These are phyloP conservation scores for Drosophila pseudoobscura DNA, from an alignment of 1,140 invertebrate species.

Conservation along the genomic window DNA sequence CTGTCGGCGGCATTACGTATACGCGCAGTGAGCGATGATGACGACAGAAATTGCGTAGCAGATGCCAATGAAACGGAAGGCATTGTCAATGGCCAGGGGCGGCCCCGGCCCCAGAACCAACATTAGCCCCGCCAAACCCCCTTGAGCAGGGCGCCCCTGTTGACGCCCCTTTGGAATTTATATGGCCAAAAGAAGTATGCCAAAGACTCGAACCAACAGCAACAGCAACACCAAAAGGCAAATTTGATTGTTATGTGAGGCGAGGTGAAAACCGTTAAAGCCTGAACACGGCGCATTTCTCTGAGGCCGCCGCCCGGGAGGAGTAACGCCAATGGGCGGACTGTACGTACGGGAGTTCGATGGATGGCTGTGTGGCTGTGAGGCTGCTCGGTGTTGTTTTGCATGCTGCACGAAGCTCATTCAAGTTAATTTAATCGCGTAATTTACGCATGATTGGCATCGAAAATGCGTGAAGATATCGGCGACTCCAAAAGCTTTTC, in stretches of 20 bases:
- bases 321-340: not conserved
- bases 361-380: constrained; percentile 7
- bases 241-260: constrained; percentile 59
- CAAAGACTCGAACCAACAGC: constrained; percentile 11
- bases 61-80: constrained; percentile 72
- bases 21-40: constrained; percentile 60
- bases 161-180: constrained; percentile 38
- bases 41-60: constrained; percentile 66
- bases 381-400: constrained; percentile 36
- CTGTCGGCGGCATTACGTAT: constrained; percentile 57
- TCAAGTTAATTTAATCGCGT: constrained; percentile 79
- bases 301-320: constrained; percentile 1
- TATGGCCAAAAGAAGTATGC: constrained; percentile 34
- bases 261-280: constrained; percentile 69
- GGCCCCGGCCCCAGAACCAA: constrained; percentile 12
- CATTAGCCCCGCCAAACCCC: constrained; percentile 32
- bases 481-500: constrained; percentile 34
- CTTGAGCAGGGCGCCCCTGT: constrained; percentile 19
- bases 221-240: constrained; percentile 18
- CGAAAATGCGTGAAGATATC: constrained; percentile 63
- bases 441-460: constrained; percentile 81
- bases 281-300: constrained; percentile 19
- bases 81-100: constrained; percentile 54
- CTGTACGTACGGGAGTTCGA: too few species aligned
- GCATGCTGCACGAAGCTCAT: constrained; percentile 70